Evolutionary conservation across 2,888 invertebrate genomes (phyloP).

Genomic region (Drosophila pullipes): DNA sequence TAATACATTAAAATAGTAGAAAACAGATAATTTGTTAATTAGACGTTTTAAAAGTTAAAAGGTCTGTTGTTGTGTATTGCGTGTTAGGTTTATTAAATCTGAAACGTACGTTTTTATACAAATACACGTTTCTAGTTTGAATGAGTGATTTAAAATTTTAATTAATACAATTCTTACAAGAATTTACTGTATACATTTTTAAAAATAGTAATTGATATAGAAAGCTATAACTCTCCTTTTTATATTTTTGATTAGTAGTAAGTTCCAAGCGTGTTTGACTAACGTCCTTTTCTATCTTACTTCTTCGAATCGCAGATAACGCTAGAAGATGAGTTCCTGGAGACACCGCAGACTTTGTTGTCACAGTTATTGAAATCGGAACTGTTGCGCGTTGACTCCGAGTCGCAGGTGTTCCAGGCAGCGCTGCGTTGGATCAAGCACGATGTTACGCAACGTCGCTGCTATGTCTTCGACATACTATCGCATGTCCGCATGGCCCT

Average conservation of each 20-base stretch:
- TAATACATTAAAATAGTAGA: constrained; percentile 1
- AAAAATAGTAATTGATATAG: neutral
- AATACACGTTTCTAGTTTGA: too few species aligned
- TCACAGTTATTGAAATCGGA: constrained; percentile 93
- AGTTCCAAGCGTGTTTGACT: neutral
- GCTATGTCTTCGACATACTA: constrained; percentile 94
- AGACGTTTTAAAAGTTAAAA: too few species aligned
- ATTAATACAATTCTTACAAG: neutral
- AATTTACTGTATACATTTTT: neutral
- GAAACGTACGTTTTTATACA: too few species aligned
- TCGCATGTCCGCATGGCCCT: constrained; percentile 93
- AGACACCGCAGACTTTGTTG: constrained; percentile 92
- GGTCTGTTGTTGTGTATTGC: too few species aligned
- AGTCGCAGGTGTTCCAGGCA: constrained; percentile 94
- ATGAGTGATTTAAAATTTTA: too few species aligned
- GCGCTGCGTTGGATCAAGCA: constrained; percentile 95
- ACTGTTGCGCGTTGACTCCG: constrained; percentile 94
- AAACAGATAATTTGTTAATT: too few species aligned
- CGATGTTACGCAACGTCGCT: constrained; percentile 91
- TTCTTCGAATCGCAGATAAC: constrained; percentile 81
- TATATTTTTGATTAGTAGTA: neutral
- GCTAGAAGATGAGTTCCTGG: constrained; percentile 93
- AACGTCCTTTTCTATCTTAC: neutral
- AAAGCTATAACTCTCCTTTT: neutral
- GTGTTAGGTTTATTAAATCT: too few species aligned